Percentiles rank a stretch among this genome's conserved stretches.
Evolutionary conservation across 1,140 invertebrate species (phyloP).

Genomic region (Anastatus disparis): DNA sequence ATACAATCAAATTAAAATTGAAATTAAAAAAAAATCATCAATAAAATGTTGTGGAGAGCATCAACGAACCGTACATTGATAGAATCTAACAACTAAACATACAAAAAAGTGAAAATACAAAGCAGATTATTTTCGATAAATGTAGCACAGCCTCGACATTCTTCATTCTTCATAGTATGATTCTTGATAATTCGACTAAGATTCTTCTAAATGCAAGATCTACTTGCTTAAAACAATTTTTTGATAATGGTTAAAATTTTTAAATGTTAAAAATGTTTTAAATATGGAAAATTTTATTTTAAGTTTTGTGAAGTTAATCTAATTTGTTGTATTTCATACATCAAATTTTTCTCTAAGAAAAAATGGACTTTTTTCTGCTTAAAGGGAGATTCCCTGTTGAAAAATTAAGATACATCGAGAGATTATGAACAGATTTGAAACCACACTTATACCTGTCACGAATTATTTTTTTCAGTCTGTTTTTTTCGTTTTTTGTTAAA

Average conservation of each 20-base stretch:
- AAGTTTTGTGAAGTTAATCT: neutral
- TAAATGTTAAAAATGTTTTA: constrained; percentile 15
- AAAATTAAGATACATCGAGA: constrained; percentile 35
- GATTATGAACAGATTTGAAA: constrained; percentile 33
- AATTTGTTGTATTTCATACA: constrained; percentile 15
- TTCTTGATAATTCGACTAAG: neutral
- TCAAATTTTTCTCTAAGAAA: neutral
- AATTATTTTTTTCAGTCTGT: constrained; percentile 41
- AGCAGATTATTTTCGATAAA: constrained; percentile 26
- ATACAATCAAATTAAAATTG: neutral
- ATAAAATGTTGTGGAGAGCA: constrained; percentile 25
- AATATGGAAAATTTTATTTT: constrained; percentile 12
- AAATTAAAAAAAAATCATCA: neutral
- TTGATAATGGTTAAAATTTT: constrained; percentile 17
- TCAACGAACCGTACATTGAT: constrained; percentile 23
- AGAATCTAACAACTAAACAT: constrained; percentile 25
- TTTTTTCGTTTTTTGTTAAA: constrained; percentile 32
- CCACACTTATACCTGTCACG: constrained; percentile 30
- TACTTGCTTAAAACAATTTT: constrained; percentile 1
- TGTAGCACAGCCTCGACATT: constrained; percentile 29
- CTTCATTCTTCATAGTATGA: constrained; percentile 16
- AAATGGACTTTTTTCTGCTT: neutral
- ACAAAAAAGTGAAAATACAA: constrained; percentile 36
- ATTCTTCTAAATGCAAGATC: neutral
- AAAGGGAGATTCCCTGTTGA: constrained; percentile 5